phyloP scores from a whole-genome alignment of 1,140 invertebrate species.

The Archegozetes longisetosus region DNA sequence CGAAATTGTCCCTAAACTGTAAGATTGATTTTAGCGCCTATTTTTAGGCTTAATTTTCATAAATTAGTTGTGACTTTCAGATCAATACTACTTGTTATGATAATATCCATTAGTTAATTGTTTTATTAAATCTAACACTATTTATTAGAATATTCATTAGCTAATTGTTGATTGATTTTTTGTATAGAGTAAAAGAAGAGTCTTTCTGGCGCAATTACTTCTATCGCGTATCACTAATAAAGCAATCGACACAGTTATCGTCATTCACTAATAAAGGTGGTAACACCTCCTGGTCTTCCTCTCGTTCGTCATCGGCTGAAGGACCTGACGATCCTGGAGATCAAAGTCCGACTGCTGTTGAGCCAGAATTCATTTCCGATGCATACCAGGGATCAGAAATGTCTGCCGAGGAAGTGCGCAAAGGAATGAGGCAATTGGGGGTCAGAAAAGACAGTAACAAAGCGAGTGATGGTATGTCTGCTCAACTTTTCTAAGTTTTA shows the following conservation, averaged over 20 bases:
- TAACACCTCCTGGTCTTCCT: constrained; percentile 12
- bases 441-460: constrained; percentile 19
- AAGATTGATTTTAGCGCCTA: constrained; percentile 6
- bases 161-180: neutral
- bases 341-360: constrained; percentile 23
- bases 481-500: neutral
- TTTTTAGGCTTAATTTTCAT: no score
- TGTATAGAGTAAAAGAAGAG: constrained; percentile 80
- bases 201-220: constrained; percentile 99
- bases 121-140: neutral
- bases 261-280: constrained; percentile 36
- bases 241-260: constrained; percentile 78
- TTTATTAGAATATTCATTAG: neutral
- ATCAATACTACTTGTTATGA: neutral
- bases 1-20: constrained; percentile 90
- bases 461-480: constrained; percentile 11
- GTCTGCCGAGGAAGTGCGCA: constrained; percentile 32
- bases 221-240: constrained; percentile 92
- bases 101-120: neutral
- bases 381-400: constrained; percentile 27
- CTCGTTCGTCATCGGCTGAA: constrained; percentile 17
- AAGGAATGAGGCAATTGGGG: constrained; percentile 33
- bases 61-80: no score
- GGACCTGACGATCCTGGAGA: constrained; percentile 21
- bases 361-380: constrained; percentile 34